phyloP scores from a whole-genome alignment of 2,888 invertebrate genomes.

The Lithophane socia region DNA sequence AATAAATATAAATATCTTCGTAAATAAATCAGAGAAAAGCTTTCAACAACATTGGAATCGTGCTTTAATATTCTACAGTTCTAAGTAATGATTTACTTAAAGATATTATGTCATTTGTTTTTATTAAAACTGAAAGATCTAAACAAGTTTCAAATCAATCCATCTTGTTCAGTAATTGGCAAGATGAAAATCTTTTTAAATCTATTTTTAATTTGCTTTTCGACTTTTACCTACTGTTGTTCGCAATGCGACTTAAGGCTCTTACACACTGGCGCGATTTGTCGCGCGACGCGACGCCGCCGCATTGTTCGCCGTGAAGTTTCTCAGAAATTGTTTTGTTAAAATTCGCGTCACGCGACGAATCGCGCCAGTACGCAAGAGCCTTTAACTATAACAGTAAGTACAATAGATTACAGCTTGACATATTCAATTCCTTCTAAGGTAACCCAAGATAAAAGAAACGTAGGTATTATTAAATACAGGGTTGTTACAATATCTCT shows the following conservation, averaged over 20 bases:
- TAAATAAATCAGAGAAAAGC: constrained; percentile 28
- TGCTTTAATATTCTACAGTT: constrained; percentile 4
- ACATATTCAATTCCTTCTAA: constrained; percentile 31
- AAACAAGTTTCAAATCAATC: constrained; percentile 6
- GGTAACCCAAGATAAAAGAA: constrained; percentile 30
- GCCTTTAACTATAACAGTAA: background rate
- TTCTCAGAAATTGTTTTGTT: too few species aligned
- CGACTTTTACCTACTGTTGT: background rate
- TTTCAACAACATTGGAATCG: constrained; percentile 2
- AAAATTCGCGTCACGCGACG: too few species aligned
- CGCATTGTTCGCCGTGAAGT: too few species aligned
- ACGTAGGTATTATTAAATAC: constrained; percentile 16
- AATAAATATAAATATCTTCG: constrained; percentile 4
- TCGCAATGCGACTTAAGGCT: constrained; percentile 11
- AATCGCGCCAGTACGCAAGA: too few species aligned
- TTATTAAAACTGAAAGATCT: background rate
- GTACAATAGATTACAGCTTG: constrained; percentile 11
- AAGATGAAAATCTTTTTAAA: constrained; percentile 18
- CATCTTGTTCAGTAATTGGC: constrained; percentile 15
- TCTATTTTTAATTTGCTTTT: constrained; percentile 1
- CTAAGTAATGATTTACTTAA: background rate
- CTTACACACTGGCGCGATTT: too few species aligned
- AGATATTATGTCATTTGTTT: background rate
- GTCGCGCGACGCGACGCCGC: too few species aligned
- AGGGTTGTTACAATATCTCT: constrained; percentile 18